Conservation (phyloP, 1,140 invertebrate species). For the Drosophila pseudoananassae region DNA sequence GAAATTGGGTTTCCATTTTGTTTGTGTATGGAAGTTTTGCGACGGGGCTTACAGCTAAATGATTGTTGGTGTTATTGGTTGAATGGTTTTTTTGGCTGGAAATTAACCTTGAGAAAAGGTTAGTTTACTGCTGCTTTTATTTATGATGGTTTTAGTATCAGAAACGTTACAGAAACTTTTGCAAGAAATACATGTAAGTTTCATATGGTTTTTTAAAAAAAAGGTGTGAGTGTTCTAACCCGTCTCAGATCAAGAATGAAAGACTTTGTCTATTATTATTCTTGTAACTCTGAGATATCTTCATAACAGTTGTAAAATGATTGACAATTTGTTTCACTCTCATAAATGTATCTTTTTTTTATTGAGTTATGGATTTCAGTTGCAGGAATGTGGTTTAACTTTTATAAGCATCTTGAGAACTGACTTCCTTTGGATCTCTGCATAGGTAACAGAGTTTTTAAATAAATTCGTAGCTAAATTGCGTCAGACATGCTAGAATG, state of each 20-base stretch:
- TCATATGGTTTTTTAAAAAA: neutral
- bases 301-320: neutral
- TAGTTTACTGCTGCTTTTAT: conserved; percentile 27
- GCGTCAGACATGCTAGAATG: conserved; percentile 19
- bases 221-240: neutral
- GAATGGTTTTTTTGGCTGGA: conserved; percentile 24
- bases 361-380: too few relatives aligned
- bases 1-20: conserved; percentile 67
- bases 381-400: too few relatives aligned
- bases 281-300: neutral
- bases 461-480: conserved; percentile 39
- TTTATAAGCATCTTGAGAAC: neutral
- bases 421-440: neutral
- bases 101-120: conserved; percentile 51
- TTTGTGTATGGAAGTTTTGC: conserved; percentile 64
- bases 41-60: conserved; percentile 52
- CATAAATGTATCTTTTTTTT: neutral
- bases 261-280: neutral
- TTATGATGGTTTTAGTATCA: conserved; percentile 16
- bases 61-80: conserved; percentile 19
- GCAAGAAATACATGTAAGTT: neutral
- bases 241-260: neutral
- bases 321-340: neutral
- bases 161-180: conserved; percentile 5
- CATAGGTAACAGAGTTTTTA: conserved; percentile 31